phyloP scores from a whole-genome alignment of 2,888 invertebrate genomes.

The Endomychus coccineus region DNA sequence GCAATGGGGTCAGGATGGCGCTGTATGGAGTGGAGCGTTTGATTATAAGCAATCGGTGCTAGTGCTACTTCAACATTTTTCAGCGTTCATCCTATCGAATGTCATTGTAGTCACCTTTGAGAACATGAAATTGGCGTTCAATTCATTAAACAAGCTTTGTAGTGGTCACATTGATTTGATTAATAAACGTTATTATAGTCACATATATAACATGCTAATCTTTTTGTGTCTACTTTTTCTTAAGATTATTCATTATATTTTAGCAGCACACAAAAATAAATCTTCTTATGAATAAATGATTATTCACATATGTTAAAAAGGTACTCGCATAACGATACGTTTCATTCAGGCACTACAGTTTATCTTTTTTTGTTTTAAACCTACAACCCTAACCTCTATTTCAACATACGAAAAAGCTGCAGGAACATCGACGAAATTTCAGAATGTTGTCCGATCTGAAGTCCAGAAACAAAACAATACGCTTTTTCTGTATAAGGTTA shows the following conservation, averaged over 20 bases:
- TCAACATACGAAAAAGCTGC: slow-evolving; percentile 6
- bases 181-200: slow-evolving; percentile 1
- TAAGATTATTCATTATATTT: slow-evolving; percentile 4
- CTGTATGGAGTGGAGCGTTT: too few species aligned
- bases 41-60: too few species aligned
- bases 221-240: slow-evolving; percentile 2
- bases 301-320: slow-evolving; percentile 13
- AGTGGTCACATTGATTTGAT: too few species aligned
- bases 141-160: too few species aligned
- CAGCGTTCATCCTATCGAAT: too few species aligned
- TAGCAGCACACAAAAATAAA: slow-evolving; percentile 21
- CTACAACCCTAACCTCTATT: too few species aligned
- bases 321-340: slow-evolving; percentile 35
- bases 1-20: too few species aligned
- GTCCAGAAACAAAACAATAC: background rate
- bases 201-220: slow-evolving; percentile 7
- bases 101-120: too few species aligned
- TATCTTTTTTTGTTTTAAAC: too few species aligned
- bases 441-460: background rate
- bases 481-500: too few species aligned
- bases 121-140: too few species aligned
- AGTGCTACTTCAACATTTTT: too few species aligned
- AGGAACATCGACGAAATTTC: background rate
- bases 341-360: slow-evolving; percentile 37
- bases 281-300: slow-evolving; percentile 5